Evolutionary conservation across 2,113 vertebrate genomes (phyloP), one percentile per base, ranked within the genome.

Genomic region (Candoia aspera): DNA sequence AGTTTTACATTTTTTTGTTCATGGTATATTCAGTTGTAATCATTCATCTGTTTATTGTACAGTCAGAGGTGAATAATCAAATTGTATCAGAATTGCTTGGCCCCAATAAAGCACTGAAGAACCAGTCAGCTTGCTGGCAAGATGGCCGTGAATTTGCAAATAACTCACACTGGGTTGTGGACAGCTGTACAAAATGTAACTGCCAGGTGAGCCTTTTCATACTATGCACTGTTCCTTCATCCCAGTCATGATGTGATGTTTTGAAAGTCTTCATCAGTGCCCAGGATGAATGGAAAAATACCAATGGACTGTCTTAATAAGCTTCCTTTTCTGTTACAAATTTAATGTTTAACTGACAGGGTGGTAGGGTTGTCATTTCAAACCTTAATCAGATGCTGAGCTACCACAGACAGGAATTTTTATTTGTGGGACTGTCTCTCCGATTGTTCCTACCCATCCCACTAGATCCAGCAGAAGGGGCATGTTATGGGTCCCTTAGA

Each of bases 151-250:
- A 99, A 95, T 99, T 99, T 90, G 98, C 98, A 9, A 98, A 99
- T 95, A 98, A 98, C 23, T 99, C 99, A 94, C 98, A 99, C 91
- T 99, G 99, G 99, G 98, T 99, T 92, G 99, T 99, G 92, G 99
- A 99, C 96, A 99, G 99, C 97, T 99, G 99, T 88, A 99, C 99
- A 59, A 98, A 98, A 53, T 99, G 99, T 58, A 98, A 98, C 93
- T 99, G 99, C 96, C 98, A 98, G 99, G 99, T 99, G 97, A 93
- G 95, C 13, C 58, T 91, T 26, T 94, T 57, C 46, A 90, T 84
- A 94, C n/a, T 6, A 29, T 86, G n/a, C n/a, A 13, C 19, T 21
- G 11, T 55, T 84, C 24, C 33, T 12, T 55, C 24, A 64, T 37
- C 19, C 29, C 49, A 54, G 2, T 54, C 49, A 79, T 5, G 54